phyloP scores from a whole-genome alignment of 2,797 vertebrate species.

The Morus bassanus region DNA sequence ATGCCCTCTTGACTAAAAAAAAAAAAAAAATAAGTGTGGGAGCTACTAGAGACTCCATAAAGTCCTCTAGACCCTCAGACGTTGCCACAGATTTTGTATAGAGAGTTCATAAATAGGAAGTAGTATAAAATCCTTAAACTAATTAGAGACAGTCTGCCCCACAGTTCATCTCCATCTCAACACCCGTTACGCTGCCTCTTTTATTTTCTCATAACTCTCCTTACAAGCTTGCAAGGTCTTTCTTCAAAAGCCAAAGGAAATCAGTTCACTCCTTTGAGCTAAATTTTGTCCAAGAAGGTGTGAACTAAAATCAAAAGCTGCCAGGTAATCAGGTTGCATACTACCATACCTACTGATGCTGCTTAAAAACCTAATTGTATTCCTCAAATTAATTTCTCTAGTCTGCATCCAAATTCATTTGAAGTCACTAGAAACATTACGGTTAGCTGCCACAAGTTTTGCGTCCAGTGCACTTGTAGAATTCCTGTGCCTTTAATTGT shows the following conservation, averaged over 20 bases:
- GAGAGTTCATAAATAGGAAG: background rate
- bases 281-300: background rate
- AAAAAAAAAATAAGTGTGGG: fast-evolving
- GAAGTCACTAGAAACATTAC: background rate
- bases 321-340: background rate
- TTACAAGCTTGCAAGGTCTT: background rate
- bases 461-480: background rate
- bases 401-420: background rate
- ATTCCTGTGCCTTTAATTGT: background rate
- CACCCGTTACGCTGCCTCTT: background rate
- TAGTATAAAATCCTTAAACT: background rate
- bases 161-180: background rate
- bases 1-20: background rate
- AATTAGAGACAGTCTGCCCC: background rate
- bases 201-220: background rate
- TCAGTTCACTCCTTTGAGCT: background rate
- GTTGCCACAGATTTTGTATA: background rate
- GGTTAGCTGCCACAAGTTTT: background rate
- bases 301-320: constrained; percentile 8
- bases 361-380: background rate
- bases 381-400: background rate
- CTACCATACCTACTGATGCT: background rate
- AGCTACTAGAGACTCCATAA: background rate
- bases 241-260: background rate
- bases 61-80: background rate